phyloP scores from a whole-genome alignment of 2,888 invertebrate species.

The Sphaerophoria taeniata region DNA sequence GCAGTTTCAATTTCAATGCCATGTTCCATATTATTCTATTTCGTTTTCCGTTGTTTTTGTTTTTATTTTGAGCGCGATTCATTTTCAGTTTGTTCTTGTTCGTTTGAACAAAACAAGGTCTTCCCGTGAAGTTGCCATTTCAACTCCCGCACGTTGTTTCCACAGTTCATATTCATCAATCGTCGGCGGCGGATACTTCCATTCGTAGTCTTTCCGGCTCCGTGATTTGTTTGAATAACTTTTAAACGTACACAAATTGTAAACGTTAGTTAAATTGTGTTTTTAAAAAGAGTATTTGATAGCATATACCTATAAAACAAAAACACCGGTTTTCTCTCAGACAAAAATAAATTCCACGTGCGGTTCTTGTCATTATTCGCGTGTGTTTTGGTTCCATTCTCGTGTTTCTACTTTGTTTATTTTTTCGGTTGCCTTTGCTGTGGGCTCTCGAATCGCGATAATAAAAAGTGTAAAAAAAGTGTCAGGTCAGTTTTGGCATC shows the following conservation, averaged over 20 bases:
- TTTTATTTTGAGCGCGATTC: slow-evolving; percentile 3
- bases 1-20: too few species aligned
- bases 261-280: slow-evolving; percentile 22
- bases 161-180: slow-evolving; percentile 42
- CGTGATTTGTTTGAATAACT: slow-evolving; percentile 29
- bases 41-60: background rate
- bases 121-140: slow-evolving; percentile 17
- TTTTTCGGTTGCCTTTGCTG: slow-evolving; percentile 11
- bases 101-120: background rate
- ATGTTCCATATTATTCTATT: background rate
- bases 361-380: slow-evolving; percentile 7
- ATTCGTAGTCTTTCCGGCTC: slow-evolving; percentile 28
- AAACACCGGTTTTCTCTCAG: slow-evolving; percentile 43
- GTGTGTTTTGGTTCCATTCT: slow-evolving; percentile 30
- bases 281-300: background rate
- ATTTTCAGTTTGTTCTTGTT: background rate
- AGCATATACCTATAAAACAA: too few species aligned
- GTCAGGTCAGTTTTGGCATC: slow-evolving; percentile 5
- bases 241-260: slow-evolving; percentile 27
- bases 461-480: background rate
- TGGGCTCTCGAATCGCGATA: background rate
- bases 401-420: slow-evolving; percentile 13
- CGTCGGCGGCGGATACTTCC: slow-evolving; percentile 50
- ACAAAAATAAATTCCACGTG: slow-evolving; percentile 53
- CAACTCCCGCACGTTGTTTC: slow-evolving; percentile 13